Evolutionary conservation across 1,140 invertebrate species (phyloP).

Genomic region (Drosophila melanogaster): DNA sequence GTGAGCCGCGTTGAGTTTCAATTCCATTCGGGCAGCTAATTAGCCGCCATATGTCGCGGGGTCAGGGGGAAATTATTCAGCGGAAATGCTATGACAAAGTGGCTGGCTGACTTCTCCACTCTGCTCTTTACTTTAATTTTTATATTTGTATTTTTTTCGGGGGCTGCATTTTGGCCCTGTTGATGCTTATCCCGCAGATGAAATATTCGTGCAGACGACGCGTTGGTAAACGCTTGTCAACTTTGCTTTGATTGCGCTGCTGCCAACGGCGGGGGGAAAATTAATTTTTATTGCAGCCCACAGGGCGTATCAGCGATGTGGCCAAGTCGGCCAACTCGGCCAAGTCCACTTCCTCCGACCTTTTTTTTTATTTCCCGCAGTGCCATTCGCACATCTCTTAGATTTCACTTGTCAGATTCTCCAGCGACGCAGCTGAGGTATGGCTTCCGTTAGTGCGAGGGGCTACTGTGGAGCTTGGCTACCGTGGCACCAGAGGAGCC

Average conservation of each 20-base stretch:
- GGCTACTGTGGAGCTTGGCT: conserved; percentile 66
- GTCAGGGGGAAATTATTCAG: conserved; percentile 30
- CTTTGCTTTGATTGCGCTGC: conserved; percentile 79
- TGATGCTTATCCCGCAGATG: conserved; percentile 74
- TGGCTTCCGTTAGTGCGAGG: conserved; percentile 74
- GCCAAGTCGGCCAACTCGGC: conserved; percentile 31
- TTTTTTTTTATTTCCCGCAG: conserved; percentile 14
- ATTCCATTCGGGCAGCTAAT: conserved; percentile 83
- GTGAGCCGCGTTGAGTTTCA: conserved; percentile 74
- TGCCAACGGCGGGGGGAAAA: conserved; percentile 72
- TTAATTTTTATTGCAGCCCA: conserved; percentile 78
- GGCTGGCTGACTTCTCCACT: conserved; percentile 26
- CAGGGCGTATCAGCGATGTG: conserved; percentile 75
- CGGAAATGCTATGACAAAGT: conserved; percentile 82
- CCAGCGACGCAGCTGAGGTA: conserved; percentile 67
- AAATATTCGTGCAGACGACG: conserved; percentile 73
- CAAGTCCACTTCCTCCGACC: conserved; percentile 49
- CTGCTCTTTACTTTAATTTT: conserved; percentile 44
- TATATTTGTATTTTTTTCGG: conserved; percentile 28
- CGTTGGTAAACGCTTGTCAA: conserved; percentile 81
- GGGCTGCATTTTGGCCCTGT: conserved; percentile 46
- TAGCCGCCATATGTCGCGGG: conserved; percentile 54
- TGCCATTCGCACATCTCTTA: conserved; percentile 65
- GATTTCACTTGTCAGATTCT: conserved; percentile 79
- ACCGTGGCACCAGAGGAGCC: conserved; percentile 1